Conservation (phyloP, 2,797 vertebrate species). For the Xyrichtys novacula region DNA sequence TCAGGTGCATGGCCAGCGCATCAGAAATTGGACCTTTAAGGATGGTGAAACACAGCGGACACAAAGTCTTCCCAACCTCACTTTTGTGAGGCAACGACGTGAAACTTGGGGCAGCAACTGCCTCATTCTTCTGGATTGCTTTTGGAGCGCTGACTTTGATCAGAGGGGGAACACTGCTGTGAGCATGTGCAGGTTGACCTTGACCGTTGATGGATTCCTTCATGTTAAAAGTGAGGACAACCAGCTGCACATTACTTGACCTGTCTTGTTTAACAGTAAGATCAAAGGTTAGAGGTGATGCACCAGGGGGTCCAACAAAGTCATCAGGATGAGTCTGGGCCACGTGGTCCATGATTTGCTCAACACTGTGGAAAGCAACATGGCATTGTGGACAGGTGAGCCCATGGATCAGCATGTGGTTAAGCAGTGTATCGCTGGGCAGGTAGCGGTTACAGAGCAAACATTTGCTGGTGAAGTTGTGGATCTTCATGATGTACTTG, state of each 20-base stretch:
- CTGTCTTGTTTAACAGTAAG: constrained; percentile 95
- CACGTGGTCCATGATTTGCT: constrained; percentile 96
- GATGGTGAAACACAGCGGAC: constrained; percentile 97
- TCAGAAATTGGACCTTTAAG: constrained; percentile 96
- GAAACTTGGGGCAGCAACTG: constrained; percentile 83
- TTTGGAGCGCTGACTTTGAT: constrained; percentile 78
- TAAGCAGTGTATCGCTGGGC: constrained; percentile 96
- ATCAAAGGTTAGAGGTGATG: constrained; percentile 96
- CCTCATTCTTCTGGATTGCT: constrained; percentile 86
- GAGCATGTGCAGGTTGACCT: constrained; percentile 80
- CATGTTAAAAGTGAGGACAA: constrained; percentile 96
- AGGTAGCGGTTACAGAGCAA: constrained; percentile 98
- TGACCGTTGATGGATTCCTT: constrained; percentile 89
- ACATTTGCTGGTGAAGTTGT: constrained; percentile 99
- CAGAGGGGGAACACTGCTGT: constrained; percentile 49
- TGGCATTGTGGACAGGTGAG: constrained; percentile 97
- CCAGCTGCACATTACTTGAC: constrained; percentile 94
- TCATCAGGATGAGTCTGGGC: constrained; percentile 91
- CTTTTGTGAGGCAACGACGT: constrained; percentile 88
- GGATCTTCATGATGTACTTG: constrained; percentile 99
- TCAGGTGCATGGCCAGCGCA: constrained; percentile 93
- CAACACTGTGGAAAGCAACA: constrained; percentile 95
- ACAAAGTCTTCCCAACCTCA: constrained; percentile 95
- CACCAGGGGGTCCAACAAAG: constrained; percentile 90
- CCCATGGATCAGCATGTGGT: constrained; percentile 98